These are phyloP conservation scores for Liolophura sinensis DNA, from an alignment of 1,140 invertebrate species.

Conservation along the genomic window DNA sequence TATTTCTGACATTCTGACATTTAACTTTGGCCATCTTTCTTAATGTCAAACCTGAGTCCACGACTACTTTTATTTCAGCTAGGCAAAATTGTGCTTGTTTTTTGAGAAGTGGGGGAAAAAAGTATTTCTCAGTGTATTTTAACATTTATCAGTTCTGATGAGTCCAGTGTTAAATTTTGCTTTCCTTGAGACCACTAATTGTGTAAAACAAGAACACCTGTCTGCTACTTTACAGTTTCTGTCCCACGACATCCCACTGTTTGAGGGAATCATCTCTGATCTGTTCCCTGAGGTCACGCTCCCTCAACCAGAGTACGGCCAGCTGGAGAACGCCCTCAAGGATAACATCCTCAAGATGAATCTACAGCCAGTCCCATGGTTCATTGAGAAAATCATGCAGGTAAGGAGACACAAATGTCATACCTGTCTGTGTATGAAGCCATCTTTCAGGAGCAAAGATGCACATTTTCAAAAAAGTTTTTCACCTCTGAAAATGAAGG, in stretches of 20 bases:
- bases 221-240: conserved; percentile 48
- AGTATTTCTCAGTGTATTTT: too few relatives aligned
- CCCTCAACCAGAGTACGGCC: conserved; percentile 67
- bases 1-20: too few relatives aligned
- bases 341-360: conserved; percentile 42
- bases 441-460: neutral
- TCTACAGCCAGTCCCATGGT: conserved; percentile 54
- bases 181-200: too few relatives aligned
- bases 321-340: conserved; percentile 49
- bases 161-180: too few relatives aligned
- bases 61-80: too few relatives aligned
- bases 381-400: conserved; percentile 59
- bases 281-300: conserved; percentile 55
- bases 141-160: too few relatives aligned
- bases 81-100: too few relatives aligned
- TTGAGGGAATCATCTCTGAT: conserved; percentile 59
- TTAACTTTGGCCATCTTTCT: too few relatives aligned
- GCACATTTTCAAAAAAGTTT: conserved; percentile 1
- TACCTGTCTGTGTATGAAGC: neutral
- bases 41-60: too few relatives aligned
- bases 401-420: conserved; percentile 18
- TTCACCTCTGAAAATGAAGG: neutral
- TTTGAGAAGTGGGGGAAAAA: too few relatives aligned
- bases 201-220: too few relatives aligned
- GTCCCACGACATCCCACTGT: conserved; percentile 59